Evolutionary conservation across 2,797 vertebrate species (phyloP).

Genomic region (Remorina albescens): DNA sequence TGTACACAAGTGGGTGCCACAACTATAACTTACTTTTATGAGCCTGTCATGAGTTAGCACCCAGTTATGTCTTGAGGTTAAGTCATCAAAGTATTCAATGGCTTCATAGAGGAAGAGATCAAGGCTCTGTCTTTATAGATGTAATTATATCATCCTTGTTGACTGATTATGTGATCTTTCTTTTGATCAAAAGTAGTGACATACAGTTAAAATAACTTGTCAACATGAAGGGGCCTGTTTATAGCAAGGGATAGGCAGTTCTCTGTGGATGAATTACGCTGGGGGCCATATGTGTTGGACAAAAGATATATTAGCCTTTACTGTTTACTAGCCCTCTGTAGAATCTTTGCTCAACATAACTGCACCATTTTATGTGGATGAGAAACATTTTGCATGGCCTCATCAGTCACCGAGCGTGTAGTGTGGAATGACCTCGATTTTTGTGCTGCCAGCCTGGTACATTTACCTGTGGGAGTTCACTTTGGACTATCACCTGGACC

Average conservation of each 20-base stretch:
- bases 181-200: background rate
- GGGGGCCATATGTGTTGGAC: background rate
- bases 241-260: background rate
- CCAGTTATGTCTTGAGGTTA: background rate
- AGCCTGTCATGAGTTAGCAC: background rate
- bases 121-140: background rate
- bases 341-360: background rate
- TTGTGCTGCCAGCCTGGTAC: background rate
- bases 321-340: background rate
- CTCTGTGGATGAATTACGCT: background rate
- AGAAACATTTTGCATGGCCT: background rate
- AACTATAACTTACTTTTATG: background rate
- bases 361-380: background rate
- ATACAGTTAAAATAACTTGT: background rate
- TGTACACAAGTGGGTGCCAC: background rate
- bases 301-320: too few species aligned
- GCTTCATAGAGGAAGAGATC: background rate
- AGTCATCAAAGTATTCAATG: background rate
- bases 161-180: background rate
- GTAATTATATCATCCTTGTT: background rate
- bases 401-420: background rate
- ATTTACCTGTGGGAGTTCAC: conserved; percentile 1
- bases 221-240: background rate
- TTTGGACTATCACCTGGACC: background rate
- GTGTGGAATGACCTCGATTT: background rate